Evolutionary conservation across 2,113 vertebrate species (phyloP).

Genomic region (Rhinogobius similis): DNA sequence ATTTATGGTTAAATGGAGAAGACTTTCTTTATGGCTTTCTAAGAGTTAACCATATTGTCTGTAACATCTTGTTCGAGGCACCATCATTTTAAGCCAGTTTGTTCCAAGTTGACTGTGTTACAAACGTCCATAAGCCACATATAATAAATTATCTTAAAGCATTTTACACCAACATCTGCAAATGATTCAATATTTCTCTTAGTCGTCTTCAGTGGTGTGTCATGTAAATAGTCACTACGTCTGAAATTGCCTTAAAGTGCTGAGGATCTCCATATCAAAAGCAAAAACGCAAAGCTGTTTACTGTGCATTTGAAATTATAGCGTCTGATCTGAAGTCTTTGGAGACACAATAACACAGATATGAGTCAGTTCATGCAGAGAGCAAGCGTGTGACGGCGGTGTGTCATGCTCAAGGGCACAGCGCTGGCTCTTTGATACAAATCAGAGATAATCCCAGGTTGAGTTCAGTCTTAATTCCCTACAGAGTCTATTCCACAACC

Average conservation of each 20-base stretch:
- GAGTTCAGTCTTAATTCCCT: conserved; percentile 32
- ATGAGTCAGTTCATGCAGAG: conserved; percentile 30
- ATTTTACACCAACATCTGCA: background rate
- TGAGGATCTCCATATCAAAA: background rate
- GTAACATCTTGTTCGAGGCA: too few relatives aligned
- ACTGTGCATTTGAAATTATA: conserved; percentile 22
- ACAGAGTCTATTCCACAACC: background rate
- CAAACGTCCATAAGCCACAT: too few relatives aligned
- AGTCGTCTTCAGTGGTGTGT: background rate
- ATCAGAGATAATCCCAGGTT: conserved; percentile 42
- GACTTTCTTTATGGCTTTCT: too few relatives aligned
- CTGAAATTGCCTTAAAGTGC: background rate
- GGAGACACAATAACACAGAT: conserved; percentile 39
- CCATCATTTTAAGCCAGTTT: too few relatives aligned
- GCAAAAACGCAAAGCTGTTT: background rate
- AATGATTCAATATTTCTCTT: background rate
- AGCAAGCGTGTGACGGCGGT: conserved; percentile 12
- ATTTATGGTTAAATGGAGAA: too few relatives aligned
- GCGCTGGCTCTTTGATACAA: conserved; percentile 44
- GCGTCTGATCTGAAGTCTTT: conserved; percentile 37
- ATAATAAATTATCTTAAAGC: background rate
- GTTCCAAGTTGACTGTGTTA: too few relatives aligned
- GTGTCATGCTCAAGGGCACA: conserved; percentile 39
- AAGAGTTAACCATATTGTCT: too few relatives aligned
- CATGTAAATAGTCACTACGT: background rate